phyloP scores from a whole-genome alignment of 1,140 invertebrate genomes.

The Drosophila equinoxialis region DNA sequence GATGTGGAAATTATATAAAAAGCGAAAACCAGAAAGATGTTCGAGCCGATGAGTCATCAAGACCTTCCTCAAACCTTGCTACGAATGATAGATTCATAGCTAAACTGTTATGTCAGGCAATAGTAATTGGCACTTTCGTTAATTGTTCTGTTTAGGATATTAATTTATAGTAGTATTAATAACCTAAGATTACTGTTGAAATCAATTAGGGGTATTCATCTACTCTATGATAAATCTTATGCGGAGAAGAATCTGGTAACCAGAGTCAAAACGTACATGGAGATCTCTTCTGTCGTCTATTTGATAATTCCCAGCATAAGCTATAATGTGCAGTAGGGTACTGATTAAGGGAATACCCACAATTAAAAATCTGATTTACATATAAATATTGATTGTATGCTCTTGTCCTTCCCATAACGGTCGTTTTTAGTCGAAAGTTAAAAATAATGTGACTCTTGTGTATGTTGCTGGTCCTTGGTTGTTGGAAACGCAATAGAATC shows the following conservation, averaged over 20 bases:
- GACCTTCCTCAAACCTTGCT: neutral
- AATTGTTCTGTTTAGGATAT: constrained; percentile 44
- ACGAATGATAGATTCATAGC: constrained; percentile 17
- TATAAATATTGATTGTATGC: constrained; percentile 29
- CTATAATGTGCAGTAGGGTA: too few relatives aligned
- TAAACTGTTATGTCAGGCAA: constrained; percentile 57
- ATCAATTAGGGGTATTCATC: constrained; percentile 15
- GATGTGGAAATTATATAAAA: neutral
- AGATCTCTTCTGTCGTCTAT: neutral
- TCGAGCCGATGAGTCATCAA: neutral
- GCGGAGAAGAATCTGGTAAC: neutral
- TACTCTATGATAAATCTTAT: constrained; percentile 5
- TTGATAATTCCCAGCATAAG: neutral
- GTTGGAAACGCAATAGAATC: constrained; percentile 7
- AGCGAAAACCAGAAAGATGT: constrained; percentile 6
- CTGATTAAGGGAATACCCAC: neutral
- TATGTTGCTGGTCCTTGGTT: neutral
- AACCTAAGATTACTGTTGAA: constrained; percentile 15
- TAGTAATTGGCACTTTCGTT: constrained; percentile 74
- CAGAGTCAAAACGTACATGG: neutral
- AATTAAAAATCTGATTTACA: constrained; percentile 16
- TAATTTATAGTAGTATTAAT: constrained; percentile 9
- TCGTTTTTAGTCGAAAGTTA: constrained; percentile 41
- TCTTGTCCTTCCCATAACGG: constrained; percentile 30
- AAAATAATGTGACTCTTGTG: constrained; percentile 14